A percentile compares a stretch with the other conserved stretches of the same genome.
phyloP scores from a whole-genome alignment of 2,113 vertebrate species.

The Plecturocebus donacophilus region DNA sequence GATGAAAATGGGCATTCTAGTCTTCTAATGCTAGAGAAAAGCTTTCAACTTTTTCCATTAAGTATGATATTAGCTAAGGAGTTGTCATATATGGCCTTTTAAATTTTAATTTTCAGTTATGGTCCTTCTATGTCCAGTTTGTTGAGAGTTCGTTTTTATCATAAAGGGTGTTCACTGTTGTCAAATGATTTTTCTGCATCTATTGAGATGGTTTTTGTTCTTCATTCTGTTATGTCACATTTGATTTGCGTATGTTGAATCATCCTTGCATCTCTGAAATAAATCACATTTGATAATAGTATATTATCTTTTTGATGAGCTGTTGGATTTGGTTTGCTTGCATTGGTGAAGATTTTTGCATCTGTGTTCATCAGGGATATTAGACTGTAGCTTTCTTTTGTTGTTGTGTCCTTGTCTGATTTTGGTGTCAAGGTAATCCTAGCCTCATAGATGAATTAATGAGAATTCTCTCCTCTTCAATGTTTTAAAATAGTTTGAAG shows the following conservation, averaged over 20 bases:
- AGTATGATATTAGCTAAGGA: not conserved
- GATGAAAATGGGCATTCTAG: not conserved
- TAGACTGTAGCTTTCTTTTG: not conserved
- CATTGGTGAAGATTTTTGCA: not conserved
- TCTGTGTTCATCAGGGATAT: not conserved
- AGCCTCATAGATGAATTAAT: not conserved
- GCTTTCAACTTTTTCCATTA: not conserved
- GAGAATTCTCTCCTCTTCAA: not conserved
- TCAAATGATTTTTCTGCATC: not conserved
- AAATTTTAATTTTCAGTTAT: not conserved
- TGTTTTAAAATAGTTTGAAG: not conserved
- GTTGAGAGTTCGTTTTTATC: not conserved
- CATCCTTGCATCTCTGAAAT: not conserved
- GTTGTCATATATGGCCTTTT: not conserved
- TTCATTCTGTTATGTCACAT: not conserved
- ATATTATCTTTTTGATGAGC: not conserved
- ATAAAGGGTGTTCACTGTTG: not conserved
- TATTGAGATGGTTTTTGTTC: not conserved
- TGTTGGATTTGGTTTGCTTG: not conserved
- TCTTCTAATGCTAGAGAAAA: not conserved
- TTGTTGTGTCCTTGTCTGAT: not conserved
- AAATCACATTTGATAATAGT: not conserved
- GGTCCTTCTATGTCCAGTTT: not conserved
- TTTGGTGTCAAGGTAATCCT: not conserved
- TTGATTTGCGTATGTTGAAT: not conserved